Conservation (phyloP, 1,140 invertebrate species). For the Orchesella cincta region DNA sequence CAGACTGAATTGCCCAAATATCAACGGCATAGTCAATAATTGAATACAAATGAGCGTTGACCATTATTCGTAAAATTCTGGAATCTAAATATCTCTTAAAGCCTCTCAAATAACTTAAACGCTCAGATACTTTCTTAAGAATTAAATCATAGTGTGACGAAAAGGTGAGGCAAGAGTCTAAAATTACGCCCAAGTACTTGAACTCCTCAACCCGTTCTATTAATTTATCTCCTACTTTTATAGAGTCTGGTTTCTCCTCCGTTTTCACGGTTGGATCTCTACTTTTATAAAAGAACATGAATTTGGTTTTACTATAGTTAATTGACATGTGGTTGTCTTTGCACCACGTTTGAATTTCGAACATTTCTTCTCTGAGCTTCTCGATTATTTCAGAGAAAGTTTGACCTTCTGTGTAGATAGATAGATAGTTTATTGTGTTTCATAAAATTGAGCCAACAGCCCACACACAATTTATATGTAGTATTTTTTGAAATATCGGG, state of each 20-base stretch:
- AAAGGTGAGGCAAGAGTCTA: not conserved
- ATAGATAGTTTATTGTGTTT: no score
- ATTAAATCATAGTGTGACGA: not conserved
- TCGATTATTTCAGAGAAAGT: not conserved
- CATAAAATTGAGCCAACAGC: no score
- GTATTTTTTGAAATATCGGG: no score
- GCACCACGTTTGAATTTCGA: not conserved
- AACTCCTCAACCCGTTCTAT: not conserved
- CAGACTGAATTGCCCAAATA: slow-evolving; percentile 6
- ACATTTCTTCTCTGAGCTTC: not conserved
- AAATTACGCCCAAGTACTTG: no score
- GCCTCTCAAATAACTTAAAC: not conserved
- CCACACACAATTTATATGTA: no score
- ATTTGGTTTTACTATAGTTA: not conserved
- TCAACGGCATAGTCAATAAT: not conserved
- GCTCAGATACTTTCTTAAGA: not conserved
- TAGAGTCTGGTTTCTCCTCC: not conserved
- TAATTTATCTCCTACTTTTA: not conserved
- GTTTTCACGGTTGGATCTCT: not conserved
- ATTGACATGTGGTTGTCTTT: not conserved
- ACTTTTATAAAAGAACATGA: slow-evolving; percentile 3
- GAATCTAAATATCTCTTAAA: not conserved
- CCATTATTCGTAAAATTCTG: not conserved
- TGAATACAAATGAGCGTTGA: not conserved
- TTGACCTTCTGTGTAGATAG: not conserved